Conservation (phyloP, 2,888 invertebrate genomes). For the Abscondita cerata region DNA sequence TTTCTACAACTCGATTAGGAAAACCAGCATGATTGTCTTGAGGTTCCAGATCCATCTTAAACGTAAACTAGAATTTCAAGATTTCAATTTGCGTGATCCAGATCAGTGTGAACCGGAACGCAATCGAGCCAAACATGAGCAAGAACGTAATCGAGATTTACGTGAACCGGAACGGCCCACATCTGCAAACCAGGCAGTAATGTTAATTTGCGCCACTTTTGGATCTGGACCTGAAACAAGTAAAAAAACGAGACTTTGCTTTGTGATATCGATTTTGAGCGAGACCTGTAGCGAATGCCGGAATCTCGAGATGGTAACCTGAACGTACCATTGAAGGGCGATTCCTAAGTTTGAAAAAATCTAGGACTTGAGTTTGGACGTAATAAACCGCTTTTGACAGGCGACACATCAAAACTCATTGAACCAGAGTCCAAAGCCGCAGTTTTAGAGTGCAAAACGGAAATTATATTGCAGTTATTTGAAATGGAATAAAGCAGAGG, state of each 20-base stretch:
- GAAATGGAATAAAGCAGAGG: too few species aligned
- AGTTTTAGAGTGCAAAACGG: constrained; percentile 32
- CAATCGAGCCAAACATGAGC: constrained; percentile 40
- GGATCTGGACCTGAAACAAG: constrained; percentile 49
- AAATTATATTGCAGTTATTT: constrained; percentile 23
- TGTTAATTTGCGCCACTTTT: constrained; percentile 42
- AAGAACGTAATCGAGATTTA: constrained; percentile 36
- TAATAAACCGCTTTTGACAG: constrained; percentile 38
- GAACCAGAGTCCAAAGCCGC: constrained; percentile 36
- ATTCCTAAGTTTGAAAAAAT: constrained; percentile 16
- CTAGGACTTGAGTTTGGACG: constrained; percentile 38
- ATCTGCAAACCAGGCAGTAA: constrained; percentile 45
- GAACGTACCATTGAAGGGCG: constrained; percentile 39
- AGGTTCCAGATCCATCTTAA: constrained; percentile 42
- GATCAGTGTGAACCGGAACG: constrained; percentile 43
- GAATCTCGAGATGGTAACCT: constrained; percentile 4
- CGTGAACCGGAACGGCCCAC: constrained; percentile 43
- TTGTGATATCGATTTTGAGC: constrained; percentile 42
- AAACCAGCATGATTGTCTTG: constrained; percentile 33
- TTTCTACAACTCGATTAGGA: constrained; percentile 39
- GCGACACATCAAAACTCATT: constrained; percentile 38
- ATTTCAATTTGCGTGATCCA: constrained; percentile 39
- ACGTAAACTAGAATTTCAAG: constrained; percentile 45
- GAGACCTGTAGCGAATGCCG: constrained; percentile 41
- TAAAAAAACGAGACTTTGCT: constrained; percentile 50